Conservation (phyloP, 2,113 vertebrate species). For the Ginglymostoma cirratum region DNA sequence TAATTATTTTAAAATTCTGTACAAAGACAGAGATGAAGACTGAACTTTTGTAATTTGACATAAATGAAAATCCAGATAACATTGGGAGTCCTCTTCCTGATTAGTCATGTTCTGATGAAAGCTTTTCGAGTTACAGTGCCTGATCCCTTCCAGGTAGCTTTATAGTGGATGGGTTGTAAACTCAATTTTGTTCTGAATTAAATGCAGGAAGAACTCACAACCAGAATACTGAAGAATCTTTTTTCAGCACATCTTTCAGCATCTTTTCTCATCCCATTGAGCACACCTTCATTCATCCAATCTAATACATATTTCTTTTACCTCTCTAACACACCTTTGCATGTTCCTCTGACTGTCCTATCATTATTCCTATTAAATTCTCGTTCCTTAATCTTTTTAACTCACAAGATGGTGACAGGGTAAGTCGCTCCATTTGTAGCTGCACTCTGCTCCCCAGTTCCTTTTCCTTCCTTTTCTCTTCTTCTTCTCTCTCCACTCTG, state of each 20-base stretch:
- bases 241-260: neutral
- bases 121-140: neutral
- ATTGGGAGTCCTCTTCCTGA: neutral
- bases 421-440: no score
- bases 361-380: neutral
- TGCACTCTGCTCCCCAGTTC: no score
- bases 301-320: conserved; percentile 15
- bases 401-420: no score
- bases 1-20: neutral
- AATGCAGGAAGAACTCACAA: neutral
- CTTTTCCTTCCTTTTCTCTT: no score
- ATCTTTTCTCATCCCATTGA: neutral
- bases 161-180: neutral
- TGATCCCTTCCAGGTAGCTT: neutral
- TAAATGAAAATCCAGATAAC: conserved; percentile 3
- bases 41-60: neutral
- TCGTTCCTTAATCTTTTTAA: neutral
- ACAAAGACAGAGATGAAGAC: neutral
- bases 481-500: no score
- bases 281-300: neutral
- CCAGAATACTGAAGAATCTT: neutral
- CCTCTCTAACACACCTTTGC: neutral
- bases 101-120: neutral
- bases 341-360: neutral
- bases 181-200: neutral